Evolutionary conservation across 2,113 vertebrate species (phyloP), one percentile per base, ranked within the genome.

Genomic region (Nothocercus nigrocapillus): DNA sequence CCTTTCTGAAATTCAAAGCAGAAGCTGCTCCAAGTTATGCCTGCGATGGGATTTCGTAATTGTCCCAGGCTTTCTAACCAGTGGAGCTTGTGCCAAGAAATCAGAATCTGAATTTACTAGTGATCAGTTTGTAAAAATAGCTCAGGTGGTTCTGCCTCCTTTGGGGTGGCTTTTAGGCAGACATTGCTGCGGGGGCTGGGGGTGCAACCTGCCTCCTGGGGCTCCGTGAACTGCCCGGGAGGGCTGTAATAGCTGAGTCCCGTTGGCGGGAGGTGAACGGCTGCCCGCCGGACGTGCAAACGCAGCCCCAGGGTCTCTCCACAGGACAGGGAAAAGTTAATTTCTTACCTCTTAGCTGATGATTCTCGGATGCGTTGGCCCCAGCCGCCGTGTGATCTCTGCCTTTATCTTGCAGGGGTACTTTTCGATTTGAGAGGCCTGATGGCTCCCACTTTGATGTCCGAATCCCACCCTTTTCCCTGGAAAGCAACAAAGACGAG

Each of bases 401-500:
- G 84, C 85, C 20, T 4, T 96, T 96, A 49, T 93, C 94, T 88
- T 88, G 67, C 77, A 99, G 99, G 99, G 99, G 99, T 53, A 99
- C 99, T 3, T 99, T 99, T 96, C 98, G 99, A 56, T 99, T 99
- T 17, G 99, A 99, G 97, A 98, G 99, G 96, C 99, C 99, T 2
- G 99, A 99, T 54, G 99, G 99, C 77, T 99, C 99, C 96, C 99
- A 99, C 97, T 99, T 99, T 42, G 99, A 99, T 45, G 99, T 99
- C 89, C 98, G 99, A 97, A 99, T 99, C 98, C 99, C 99, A 74
- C 99, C 99, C 25, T 99, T 99, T 97, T 99, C 99, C 72, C 97
- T 99, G 98, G 99, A 99, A 97, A 99, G 99, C 98, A 99, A 99
- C 98, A 99, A 99, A 97, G 99, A 99, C 1, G 99, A 99, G 98